Evolutionary conservation across 2,113 vertebrate genomes (phyloP).

Genomic region (Hipposideros armiger): DNA sequence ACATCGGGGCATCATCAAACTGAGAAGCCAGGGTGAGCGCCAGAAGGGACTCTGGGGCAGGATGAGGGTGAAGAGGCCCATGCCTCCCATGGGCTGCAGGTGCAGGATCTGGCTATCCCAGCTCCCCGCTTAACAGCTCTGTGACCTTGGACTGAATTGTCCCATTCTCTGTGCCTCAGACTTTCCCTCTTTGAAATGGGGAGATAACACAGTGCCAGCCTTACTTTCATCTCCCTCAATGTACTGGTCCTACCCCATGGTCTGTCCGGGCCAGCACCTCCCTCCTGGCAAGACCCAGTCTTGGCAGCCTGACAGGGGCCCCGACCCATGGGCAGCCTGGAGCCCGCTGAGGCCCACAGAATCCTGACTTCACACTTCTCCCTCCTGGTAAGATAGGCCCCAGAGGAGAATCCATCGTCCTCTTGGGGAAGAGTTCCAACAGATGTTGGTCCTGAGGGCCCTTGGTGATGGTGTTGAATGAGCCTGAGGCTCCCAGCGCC

Average conservation of each 20-base stretch:
- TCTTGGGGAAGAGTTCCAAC: not conserved
- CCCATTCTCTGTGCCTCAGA: not conserved
- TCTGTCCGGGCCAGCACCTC: not conserved
- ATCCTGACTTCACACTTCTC: no score
- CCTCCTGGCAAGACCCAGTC: not conserved
- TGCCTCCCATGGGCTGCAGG: accelerated
- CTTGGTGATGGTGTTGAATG: no score
- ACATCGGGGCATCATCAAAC: not conserved
- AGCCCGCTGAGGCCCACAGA: accelerated
- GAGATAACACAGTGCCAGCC: not conserved
- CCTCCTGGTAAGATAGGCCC: not conserved
- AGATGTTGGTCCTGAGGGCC: not conserved
- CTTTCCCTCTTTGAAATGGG: not conserved
- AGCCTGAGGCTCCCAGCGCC: not conserved
- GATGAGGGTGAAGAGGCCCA: not conserved
- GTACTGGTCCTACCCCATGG: accelerated
- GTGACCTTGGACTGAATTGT: not conserved
- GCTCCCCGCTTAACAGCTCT: not conserved
- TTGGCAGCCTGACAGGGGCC: not conserved
- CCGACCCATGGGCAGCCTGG: not conserved
- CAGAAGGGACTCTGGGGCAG: not conserved
- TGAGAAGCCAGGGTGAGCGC: no score
- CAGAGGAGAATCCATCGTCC: accelerated
- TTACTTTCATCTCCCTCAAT: accelerated
- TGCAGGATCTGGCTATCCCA: not conserved